Base-by-base conservation (phyloP, 1,140 invertebrate genomes). In the Saxidomus purpurata region DNA sequence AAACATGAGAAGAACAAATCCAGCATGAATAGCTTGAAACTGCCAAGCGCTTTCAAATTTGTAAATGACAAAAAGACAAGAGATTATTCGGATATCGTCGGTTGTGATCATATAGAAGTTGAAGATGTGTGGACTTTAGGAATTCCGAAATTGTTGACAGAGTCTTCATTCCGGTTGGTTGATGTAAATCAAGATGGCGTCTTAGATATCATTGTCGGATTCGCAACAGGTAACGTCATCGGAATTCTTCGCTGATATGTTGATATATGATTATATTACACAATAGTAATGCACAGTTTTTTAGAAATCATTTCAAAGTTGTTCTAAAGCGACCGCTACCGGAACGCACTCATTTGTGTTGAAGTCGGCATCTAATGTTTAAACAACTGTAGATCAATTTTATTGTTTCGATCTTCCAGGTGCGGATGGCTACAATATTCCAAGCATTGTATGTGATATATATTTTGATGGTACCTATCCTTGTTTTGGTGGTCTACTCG, bases 191-290 rank as follows among this genome's bases (percentile, higher is more conserved):
- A 95, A 13, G 98, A 98, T 96, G 97, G 96, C 40, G 93, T 98
- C 31, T 96, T 97, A 47, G 98, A 98, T 95, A 96, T 98, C 52
- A 97, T 98, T 77, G 96, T 98, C 69, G 98, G 98, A 90, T 98
- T 97, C 95, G 97, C 97, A 67, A 98, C 98, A 95, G 97, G 97
- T 98, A 96, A 91, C 92, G n/a, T n/a, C n/a, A n/a, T n/a, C n/a
- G n/a, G n/a, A n/a, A n/a, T n/a, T n/a, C n/a, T n/a, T n/a, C n/a
- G n/a, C n/a, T n/a, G n/a, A n/a, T n/a, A n/a, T n/a, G n/a, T n/a
- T n/a, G n/a, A n/a, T n/a, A n/a, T n/a, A n/a, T n/a, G n/a, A n/a
- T n/a, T n/a, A n/a, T n/a, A n/a, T n/a, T n/a, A n/a, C n/a, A n/a
- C n/a, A n/a, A n/a, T n/a, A n/a, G n/a, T n/a, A n/a, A n/a, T n/a